Evolutionary conservation across 2,888 invertebrate species (phyloP).

Genomic region (Loripinus fragilis): DNA sequence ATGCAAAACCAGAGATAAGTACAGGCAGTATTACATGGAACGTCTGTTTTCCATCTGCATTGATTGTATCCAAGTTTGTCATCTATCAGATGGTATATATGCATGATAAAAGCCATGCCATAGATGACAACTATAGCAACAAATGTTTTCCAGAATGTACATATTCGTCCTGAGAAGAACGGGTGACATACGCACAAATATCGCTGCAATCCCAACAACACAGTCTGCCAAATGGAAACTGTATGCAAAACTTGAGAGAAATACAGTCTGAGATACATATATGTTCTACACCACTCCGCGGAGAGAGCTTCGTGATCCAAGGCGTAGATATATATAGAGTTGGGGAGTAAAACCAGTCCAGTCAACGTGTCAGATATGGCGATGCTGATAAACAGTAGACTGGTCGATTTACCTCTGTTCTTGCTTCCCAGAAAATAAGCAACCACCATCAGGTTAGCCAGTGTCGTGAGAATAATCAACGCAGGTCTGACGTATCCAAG

Average conservation of each 20-base stretch:
- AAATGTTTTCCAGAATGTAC: slow-evolving; percentile 61
- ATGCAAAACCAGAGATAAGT: slow-evolving; percentile 51
- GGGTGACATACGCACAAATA: slow-evolving; percentile 68
- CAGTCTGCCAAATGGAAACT: slow-evolving; percentile 65
- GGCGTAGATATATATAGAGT: slow-evolving; percentile 44
- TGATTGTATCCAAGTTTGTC: slow-evolving; percentile 20
- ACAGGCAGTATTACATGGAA: slow-evolving; percentile 43
- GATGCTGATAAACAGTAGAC: slow-evolving; percentile 17
- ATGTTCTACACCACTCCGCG: slow-evolving; percentile 26
- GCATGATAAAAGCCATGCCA: slow-evolving; percentile 44
- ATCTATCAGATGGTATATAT: slow-evolving; percentile 48
- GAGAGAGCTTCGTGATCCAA: slow-evolving; percentile 1
- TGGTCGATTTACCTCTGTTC: slow-evolving; percentile 4
- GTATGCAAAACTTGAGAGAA: slow-evolving; percentile 60
- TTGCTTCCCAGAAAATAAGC: neutral
- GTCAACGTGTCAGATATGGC: slow-evolving; percentile 19
- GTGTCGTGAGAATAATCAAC: slow-evolving; percentile 35
- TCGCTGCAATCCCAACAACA: slow-evolving; percentile 57
- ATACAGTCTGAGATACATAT: slow-evolving; percentile 45
- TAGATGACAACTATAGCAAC: slow-evolving; percentile 51
- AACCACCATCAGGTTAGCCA: slow-evolving; percentile 16
- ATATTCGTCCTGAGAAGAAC: slow-evolving; percentile 54
- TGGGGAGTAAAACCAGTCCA: slow-evolving; percentile 33
- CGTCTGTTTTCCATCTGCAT: slow-evolving; percentile 46
- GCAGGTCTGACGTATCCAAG: slow-evolving; percentile 40